Base-by-base conservation (phyloP, 2,888 invertebrate genomes). In the Oligia strigilis region DNA sequence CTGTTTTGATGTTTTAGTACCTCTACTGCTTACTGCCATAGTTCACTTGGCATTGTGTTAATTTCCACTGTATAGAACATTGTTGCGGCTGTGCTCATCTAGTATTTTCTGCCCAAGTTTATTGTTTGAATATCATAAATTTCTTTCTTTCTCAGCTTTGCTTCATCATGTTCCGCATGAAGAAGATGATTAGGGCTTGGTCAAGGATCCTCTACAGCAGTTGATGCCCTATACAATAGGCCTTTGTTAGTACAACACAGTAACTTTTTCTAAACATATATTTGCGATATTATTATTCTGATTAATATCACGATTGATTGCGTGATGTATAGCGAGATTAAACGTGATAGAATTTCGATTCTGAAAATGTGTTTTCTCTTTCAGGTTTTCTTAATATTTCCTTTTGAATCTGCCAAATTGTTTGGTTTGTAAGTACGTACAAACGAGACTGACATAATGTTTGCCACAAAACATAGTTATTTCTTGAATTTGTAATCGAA, bases 1-100 rank as follows among this genome's bases (percentile, higher is more conserved):
- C 17, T 77, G 64, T 74, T 67, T 46, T 72, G 11, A 69, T 69
- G 13, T 52, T 74, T 78, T 75, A 58, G 64, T 77, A 40, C 49
- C n/a, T 66, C 36, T 65, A 70, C 40, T 66, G 67, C 75, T 75
- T 71, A 71, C 14, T 43, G 29, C 14, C 55, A 55, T 46, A 71
- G 17, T 71, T 73, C 6, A 64, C n/a, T 62, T 49, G 60, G 55
- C 52, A 55, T 66, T 79, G 55, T 83, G 8, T 40, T 65, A 46
- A 40, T 76, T 74, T 80, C 58, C 17, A 55, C 55, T 70, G 43
- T 62, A n/a, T 52, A 43, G 23, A 14, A 64, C 62, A 67, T 74
- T 66, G 36, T 72, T 82, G 62, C 2, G 5, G 19, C 17, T 46
- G 14, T 19, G 19, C 14, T 64, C 23, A 36, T 55, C 14, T 70